phyloP scores from a whole-genome alignment of 2,797 vertebrate species.

The Karalla daura region DNA sequence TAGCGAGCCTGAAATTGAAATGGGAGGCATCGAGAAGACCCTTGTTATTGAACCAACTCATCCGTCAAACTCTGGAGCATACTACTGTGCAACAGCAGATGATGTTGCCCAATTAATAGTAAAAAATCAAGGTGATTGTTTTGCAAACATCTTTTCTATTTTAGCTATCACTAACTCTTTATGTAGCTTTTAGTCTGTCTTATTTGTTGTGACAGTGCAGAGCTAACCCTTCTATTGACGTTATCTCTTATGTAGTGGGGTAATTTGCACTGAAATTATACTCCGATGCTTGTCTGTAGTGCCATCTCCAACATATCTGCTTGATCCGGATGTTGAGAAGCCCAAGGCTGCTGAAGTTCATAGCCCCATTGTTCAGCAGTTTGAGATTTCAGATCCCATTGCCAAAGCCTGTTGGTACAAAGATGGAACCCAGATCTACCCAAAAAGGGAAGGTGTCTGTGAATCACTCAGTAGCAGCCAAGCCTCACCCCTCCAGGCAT shows the following conservation, averaged over 20 bases:
- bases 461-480: slow-evolving; percentile 80
- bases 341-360: slow-evolving; percentile 68
- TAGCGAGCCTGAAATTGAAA: slow-evolving; percentile 77
- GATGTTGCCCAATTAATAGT: slow-evolving; percentile 91
- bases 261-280: slow-evolving; percentile 57
- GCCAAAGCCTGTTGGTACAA: slow-evolving; percentile 87
- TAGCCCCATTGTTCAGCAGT: slow-evolving; percentile 84
- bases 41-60: slow-evolving; percentile 87
- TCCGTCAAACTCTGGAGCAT: slow-evolving; percentile 86
- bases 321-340: slow-evolving; percentile 76
- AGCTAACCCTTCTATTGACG: slow-evolving; percentile 51
- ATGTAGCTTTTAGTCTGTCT: slow-evolving; percentile 54
- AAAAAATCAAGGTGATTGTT: slow-evolving; percentile 88
- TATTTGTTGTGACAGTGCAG: slow-evolving; percentile 51
- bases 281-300: slow-evolving; percentile 79
- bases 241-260: slow-evolving; percentile 39
- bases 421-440: slow-evolving; percentile 84
- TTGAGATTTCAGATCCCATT: slow-evolving; percentile 87
- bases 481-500: slow-evolving; percentile 73
- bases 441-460: slow-evolving; percentile 77
- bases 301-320: slow-evolving; percentile 66
- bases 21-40: slow-evolving; percentile 72
- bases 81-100: slow-evolving; percentile 89
- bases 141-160: slow-evolving; percentile 62
- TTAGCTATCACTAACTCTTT: slow-evolving; percentile 67